Conservation (phyloP, 2,888 invertebrate genomes). For the Drosophila anomalipes region DNA sequence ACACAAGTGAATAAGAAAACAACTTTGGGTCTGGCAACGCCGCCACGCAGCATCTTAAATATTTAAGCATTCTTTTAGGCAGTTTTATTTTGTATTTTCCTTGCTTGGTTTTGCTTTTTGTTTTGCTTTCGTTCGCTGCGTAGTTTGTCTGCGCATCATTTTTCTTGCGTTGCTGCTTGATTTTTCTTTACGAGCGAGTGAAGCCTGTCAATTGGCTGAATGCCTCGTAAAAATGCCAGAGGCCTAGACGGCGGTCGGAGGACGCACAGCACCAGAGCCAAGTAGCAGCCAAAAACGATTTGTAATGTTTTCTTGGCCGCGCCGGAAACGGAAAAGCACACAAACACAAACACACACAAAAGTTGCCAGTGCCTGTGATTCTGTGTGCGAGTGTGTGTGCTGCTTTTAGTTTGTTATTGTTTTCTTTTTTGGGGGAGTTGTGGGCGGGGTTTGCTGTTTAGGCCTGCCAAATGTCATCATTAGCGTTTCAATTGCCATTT, state of each 20-base stretch:
- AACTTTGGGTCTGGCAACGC: conserved; percentile 53
- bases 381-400: conserved; percentile 41
- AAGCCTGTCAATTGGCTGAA: conserved; percentile 83
- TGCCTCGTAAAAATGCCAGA: conserved; percentile 80
- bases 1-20: conserved; percentile 32
- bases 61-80: conserved; percentile 75
- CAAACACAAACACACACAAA: conserved; percentile 18
- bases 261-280: conserved; percentile 22
- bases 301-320: conserved; percentile 76
- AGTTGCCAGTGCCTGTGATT: conserved; percentile 1
- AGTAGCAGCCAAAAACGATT: conserved; percentile 74
- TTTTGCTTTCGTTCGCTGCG: conserved; percentile 32
- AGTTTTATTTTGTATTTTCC: conserved; percentile 17
- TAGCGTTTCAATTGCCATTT: conserved; percentile 82
- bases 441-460: conserved; percentile 55
- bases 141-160: conserved; percentile 76
- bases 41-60: conserved; percentile 61
- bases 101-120: conserved; percentile 9
- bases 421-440: conserved; percentile 38
- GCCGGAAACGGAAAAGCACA: conserved; percentile 77
- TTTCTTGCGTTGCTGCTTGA: conserved; percentile 70
- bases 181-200: conserved; percentile 78
- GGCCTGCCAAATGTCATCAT: conserved; percentile 80
- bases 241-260: conserved; percentile 58
- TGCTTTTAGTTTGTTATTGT: conserved; percentile 76